Conservation (phyloP, 37 sponge, comb jelly and placozoan species). For the Diacarnus erythraeanus region DNA sequence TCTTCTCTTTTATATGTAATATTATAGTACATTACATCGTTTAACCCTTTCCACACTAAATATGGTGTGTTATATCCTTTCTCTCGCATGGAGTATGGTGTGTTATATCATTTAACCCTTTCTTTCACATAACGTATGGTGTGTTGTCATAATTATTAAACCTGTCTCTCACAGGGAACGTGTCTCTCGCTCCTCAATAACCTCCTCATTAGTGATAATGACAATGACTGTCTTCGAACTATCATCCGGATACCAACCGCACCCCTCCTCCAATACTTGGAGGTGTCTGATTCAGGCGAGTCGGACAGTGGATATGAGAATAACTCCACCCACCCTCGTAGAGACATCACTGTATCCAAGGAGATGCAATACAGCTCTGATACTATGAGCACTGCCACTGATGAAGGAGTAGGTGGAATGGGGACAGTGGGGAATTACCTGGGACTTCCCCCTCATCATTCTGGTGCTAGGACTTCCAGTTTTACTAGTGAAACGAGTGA, state of each 20-base stretch:
- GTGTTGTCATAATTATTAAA: too few species aligned
- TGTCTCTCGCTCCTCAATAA: slow-evolving; percentile 69
- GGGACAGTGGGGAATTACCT: not conserved
- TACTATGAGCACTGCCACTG: not conserved
- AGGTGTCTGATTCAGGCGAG: slow-evolving; percentile 30
- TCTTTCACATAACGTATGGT: too few species aligned
- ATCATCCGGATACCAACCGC: slow-evolving; percentile 67
- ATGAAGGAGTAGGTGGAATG: slow-evolving; percentile 10
- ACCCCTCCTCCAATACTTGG: slow-evolving; percentile 77
- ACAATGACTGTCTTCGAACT: slow-evolving; percentile 63
- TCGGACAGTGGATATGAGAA: slow-evolving; percentile 7
- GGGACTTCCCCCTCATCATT: not conserved
- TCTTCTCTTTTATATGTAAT: too few species aligned
- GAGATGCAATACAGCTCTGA: not conserved
- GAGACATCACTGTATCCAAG: slow-evolving; percentile 2
- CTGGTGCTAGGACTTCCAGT: not conserved
- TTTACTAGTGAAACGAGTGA: slow-evolving; percentile 28
- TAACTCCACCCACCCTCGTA: not conserved
- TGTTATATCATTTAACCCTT: too few species aligned
- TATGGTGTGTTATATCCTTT: too few species aligned
- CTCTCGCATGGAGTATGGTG: too few species aligned
- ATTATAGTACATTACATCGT: too few species aligned
- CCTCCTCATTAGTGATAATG: slow-evolving; percentile 70
- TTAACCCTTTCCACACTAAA: too few species aligned
- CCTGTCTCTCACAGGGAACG: slow-evolving; percentile 52